Base-by-base conservation (phyloP, 1,140 invertebrate genomes). In the Panagrolaimus sp. region DNA sequence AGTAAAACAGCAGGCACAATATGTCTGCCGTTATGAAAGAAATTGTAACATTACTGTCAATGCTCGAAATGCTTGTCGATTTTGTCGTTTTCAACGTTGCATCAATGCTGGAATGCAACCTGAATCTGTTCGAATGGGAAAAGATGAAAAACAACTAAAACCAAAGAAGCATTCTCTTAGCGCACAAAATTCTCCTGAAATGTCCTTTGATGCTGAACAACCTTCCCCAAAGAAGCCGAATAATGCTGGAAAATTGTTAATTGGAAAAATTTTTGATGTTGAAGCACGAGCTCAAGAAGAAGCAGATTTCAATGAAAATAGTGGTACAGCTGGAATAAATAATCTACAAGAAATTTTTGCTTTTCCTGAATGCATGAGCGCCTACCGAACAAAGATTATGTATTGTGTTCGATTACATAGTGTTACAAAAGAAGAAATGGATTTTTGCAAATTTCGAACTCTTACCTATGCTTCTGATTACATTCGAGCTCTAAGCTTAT, bases 41-140 rank as follows among this genome's bases (percentile, higher is more conserved):
- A 91, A 90, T 83, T 97, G 95, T 81, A 88, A 93, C 0, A 92
- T 98, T 38, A 74, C 38, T 69, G 70, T 57, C 51, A 74, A 97
- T 85, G 96, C 96, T 85, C 87, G 94, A 72, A 97, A 97, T 84
- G 93, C 72, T 65, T 79, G 78, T 84, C 89, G 94, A 45, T 97
- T 94, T 80, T 98, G 95, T 86, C 88, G 94, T 69, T 86, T 98
- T 66, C 88, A 91, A 72, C 97, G 96, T 85, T 98, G 95, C 81
- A 95, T 97, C 31, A 43, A 94, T 83, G 93, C 75, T 63, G 77
- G 77, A 63, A 79, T 79, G 77, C 79, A 79, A 63, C 72, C 72
- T 14, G 78, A 79, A 53, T 47, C 75, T 68, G 74, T 76, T 23
- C 48, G 74, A 23, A 66, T 77, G 68, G 66, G 67, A 9, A 77